Base-by-base conservation (phyloP, 2,113 vertebrate genomes). In the Trogon melanurus region DNA sequence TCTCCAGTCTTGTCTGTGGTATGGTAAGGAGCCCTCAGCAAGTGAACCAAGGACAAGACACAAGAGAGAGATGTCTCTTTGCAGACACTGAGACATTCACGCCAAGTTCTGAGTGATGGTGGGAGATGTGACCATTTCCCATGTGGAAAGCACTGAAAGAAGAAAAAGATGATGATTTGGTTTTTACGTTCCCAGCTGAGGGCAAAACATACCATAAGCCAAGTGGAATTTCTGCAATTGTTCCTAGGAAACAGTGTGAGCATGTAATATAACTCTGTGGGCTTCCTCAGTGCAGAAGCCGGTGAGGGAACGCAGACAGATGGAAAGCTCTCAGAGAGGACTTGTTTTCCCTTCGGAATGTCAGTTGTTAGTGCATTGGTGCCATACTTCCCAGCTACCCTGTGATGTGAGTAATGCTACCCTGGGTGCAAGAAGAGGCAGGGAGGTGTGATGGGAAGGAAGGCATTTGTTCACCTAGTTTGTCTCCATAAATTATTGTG, bases 121-220 rank as follows among this genome's bases (percentile, higher is more conserved):
- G 38, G 79, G n/a, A 94, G 9, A 81, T 26, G 36, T 41, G 78
- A 65, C 70, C 75, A n/a, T 32, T 56, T 87, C 53, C 91, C 23
- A 56, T 4, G 57, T 5, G 9, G 29, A 83, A 57, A 85, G n/a
- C 29, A 66, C 51, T 67, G 79, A 30, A 27, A 83, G 85, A 66
- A 36, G 50, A 58, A 86, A 72, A 82, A 81, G 72, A 51, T 32
- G 80, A 72, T 95, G 94, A 93, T 47, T 97, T 79, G 91, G 5
- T 64, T 41, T 44, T 53, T 26, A 19, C 62, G 47, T 50, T 74
- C 85, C 36, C 75, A 78, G 44, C 38, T 80, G 88, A 91, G 79
- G 69, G 82, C 65, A 95, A 90, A 93, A 88, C 18, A 38, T 71
- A 71, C 16, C 71, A 53, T n/a, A 81, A 91, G 32, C 66, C 82